These are phyloP conservation scores for Cepaea nemoralis DNA, from an alignment of 1,140 invertebrate species.

Conservation along the genomic window DNA sequence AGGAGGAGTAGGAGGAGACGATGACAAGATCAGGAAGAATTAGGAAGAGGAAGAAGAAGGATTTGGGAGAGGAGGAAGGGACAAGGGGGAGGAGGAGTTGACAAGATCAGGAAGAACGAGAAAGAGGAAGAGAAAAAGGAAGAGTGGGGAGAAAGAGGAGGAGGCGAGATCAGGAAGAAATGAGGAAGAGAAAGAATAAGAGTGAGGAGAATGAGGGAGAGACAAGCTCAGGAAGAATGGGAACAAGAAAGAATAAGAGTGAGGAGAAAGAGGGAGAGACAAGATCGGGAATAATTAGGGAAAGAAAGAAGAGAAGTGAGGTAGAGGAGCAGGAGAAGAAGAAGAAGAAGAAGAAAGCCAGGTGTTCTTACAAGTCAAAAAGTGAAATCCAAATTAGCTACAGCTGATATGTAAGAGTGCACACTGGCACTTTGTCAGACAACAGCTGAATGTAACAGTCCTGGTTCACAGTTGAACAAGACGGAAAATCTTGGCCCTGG, in stretches of 20 bases:
- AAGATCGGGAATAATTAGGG: not conserved
- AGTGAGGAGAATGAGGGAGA: not conserved
- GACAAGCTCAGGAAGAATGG: not conserved
- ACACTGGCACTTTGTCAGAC: too few relatives aligned
- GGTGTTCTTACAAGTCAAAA: too few relatives aligned
- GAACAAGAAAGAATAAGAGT: not conserved
- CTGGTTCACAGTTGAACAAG: too few relatives aligned
- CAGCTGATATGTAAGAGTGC: too few relatives aligned
- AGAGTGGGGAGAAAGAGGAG: not conserved
- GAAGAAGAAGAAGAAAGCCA: too few relatives aligned
- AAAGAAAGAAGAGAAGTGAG: not conserved
- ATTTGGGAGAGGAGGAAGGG: not conserved
- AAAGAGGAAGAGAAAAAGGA: not conserved
- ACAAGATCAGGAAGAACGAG: not conserved
- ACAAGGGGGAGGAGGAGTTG: not conserved
- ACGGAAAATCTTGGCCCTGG: too few relatives aligned
- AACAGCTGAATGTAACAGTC: too few relatives aligned
- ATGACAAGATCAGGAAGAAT: not conserved
- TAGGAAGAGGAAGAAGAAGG: not conserved
- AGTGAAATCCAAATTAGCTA: too few relatives aligned
- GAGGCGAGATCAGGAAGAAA: not conserved
- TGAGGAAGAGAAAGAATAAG: not conserved
- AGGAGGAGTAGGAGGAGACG: not conserved
- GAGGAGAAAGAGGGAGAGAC: not conserved
- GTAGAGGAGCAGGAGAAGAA: not conserved